These are phyloP conservation scores for Fukomys damarensis DNA, from an alignment of 2,113 vertebrate species.

Conservation along the genomic window DNA sequence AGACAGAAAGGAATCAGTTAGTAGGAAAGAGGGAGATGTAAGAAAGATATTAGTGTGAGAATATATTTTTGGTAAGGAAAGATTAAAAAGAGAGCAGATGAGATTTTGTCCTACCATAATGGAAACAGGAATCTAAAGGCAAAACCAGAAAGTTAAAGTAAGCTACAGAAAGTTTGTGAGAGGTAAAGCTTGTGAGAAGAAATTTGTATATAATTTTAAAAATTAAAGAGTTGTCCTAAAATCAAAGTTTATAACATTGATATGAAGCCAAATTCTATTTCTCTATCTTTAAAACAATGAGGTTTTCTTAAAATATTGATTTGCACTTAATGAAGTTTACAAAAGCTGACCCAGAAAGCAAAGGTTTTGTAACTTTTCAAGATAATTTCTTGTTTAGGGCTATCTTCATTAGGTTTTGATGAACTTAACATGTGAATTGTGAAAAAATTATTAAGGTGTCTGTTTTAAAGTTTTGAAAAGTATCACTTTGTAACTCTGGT, in stretches of 20 bases:
- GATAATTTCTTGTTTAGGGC: neutral
- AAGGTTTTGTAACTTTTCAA: neutral
- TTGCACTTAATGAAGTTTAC: neutral
- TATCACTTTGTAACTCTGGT: neutral
- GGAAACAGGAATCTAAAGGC: neutral
- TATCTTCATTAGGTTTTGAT: neutral
- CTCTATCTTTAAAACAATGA: neutral
- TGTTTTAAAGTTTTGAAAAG: neutral
- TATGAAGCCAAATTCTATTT: neutral
- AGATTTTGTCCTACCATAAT: neutral
- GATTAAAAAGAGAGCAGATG: neutral
- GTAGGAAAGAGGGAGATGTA: neutral
- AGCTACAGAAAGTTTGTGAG: neutral
- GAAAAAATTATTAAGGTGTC: neutral
- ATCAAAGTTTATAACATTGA: neutral
- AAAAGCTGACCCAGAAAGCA: neutral
- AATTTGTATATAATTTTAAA: neutral
- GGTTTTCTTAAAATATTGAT: neutral
- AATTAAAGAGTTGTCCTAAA: neutral
- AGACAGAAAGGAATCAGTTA: neutral
- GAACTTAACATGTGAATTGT: neutral
- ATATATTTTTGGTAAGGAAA: neutral
- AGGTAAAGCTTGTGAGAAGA: neutral
- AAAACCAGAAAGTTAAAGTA: neutral
- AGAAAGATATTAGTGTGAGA: neutral